Base-by-base conservation (phyloP, 2,113 vertebrate genomes). In the Myotis brandtii region DNA sequence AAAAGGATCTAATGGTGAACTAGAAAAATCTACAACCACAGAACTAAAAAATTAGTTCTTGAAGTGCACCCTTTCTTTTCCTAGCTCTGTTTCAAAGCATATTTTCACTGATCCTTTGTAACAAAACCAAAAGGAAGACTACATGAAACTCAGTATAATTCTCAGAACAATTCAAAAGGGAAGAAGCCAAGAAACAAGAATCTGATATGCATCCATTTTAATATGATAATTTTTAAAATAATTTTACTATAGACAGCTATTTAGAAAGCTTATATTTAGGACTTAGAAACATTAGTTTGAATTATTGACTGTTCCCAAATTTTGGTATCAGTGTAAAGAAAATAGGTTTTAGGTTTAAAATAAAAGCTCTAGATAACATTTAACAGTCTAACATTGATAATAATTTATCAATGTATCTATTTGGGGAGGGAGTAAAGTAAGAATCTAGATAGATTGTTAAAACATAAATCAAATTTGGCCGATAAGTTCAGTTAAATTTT, bases 101-200 rank as follows among this genome's bases (percentile, higher is more conserved):
- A 89, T 79, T 89, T 83, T 70, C 72, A 87, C 64, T 76, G 54
- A 91, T 72, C 67, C 17, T 89, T 95, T 96, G 40, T 93, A 70
- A 85, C 4, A 76, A 80, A 93, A 48, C 70, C 50, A 66, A 72
- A 95, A 84, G 30, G 52, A 83, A 54, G 32, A 91, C 23, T 37
- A 96, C 62, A 62, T 17, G 12, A 13, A 48, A 27, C 34, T 23
- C 87, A 91, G 72, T 5, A 75, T 32, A 96, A 70, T 25, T 48
- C 16, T 81, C 56, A 89, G 34, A 93, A 27, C 5, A 43, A 69
- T 62, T 89, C 27, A 67, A 89, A 86, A 85, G n/a, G 27, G 6
- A 86, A 93, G 73, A 25, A 88, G 37, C 17, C n/a, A 69, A 89
- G 59, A 69, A 23, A 32, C 27, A 69, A 66, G 50, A 91, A 46